Evolutionary conservation across 2,797 vertebrate genomes (phyloP), one percentile per base, ranked within the genome.

Genomic region (Coregonus sp.): DNA sequence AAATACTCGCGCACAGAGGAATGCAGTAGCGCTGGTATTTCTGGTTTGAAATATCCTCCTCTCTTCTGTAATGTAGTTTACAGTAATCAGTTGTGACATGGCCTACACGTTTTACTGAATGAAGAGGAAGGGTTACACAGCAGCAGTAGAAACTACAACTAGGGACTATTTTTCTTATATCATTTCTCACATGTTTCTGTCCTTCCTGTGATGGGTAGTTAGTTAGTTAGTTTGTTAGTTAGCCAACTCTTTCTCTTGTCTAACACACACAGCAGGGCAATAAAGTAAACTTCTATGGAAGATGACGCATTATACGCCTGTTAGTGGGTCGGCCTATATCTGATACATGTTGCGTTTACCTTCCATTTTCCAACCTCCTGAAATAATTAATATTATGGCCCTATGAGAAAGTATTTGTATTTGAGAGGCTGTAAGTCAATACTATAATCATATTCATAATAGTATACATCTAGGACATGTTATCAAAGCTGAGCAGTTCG

Each of bases 101-200:
- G 4, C 9, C 40, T 11, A 47, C 40, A 5, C 75, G 18, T 86
- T 75, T 37, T 33, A 35, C 56, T 76, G 67, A 51, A 20, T 77
- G 72, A 88, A 90, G 82, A 89, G 89, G 89, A 92, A 91, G 80
- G 68, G 77, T 16, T 3, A 25, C 61, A 65, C n/a, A 35, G 9
- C 61, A 9, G 7, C n/a, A 25, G 4, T 65, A 35, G 6, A 16
- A 16, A 5, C 29, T 35, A 67, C 15, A 67, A 33, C 33, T 9
- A 47, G 40, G 40, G 40, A 47, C 15, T 35, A 0, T 67, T 7
- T 35, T 66, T 31, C 25, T 29, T 4, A 70, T 15, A 70, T 47
- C 37, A 40, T 70, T 70, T 4, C 33, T 70, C 68, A n/a, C 18
- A 7, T 20, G 16, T 20, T 70, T 50, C 16, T 33, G 14, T 16